Evolutionary conservation across 2,797 vertebrate genomes (phyloP), one percentile per base, ranked within the genome.

Genomic region (Heliangelus exortis): DNA sequence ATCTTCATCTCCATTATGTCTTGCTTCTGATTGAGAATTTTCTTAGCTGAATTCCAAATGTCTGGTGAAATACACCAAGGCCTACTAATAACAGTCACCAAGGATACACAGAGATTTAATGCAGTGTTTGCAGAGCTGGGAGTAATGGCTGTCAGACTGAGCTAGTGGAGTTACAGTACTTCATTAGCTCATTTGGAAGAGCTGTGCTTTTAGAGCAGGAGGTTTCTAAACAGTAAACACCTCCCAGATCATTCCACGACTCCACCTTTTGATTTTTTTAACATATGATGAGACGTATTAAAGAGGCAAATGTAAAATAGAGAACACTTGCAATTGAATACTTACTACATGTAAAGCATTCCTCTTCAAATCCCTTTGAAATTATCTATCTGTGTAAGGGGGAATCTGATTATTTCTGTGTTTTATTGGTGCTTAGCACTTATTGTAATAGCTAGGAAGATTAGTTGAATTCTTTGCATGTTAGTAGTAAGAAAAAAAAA

Each of bases 71-170:
- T 83, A 91, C 39, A 94, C 45, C 39, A 71, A 93, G 79, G 71
- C 69, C 82, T 93, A 90, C 81, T 74, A 96, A 91, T 96, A 93
- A 90, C 92, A 96, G 93, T 96, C 92, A 96, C 95, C 90, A 95
- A 97, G 75, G 86, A 93, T 97, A 95, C 90, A 67, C 50, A 89
- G 87, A 96, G 91, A 94, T 95, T 90, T 95, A 95, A 95, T 71
- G 66, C 84, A 77, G 67, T 92, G 69, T 84, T 96, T 90, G 68
- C 77, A 94, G 90, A 94, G n/a, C 31, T 88, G 63, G 36, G 84
- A 89, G 94, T 91, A 95, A 87, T 85, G 92, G 69, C 87, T 97
- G 90, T 95, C 92, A 96, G 89, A 59, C 22, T 74, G 72, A 96
- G 55, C 53, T 84, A 34, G 82, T 81, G 68, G 54, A 91, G 41